Conservation (phyloP, 2,113 vertebrate genomes). For the Sinosuthora webbiana region DNA sequence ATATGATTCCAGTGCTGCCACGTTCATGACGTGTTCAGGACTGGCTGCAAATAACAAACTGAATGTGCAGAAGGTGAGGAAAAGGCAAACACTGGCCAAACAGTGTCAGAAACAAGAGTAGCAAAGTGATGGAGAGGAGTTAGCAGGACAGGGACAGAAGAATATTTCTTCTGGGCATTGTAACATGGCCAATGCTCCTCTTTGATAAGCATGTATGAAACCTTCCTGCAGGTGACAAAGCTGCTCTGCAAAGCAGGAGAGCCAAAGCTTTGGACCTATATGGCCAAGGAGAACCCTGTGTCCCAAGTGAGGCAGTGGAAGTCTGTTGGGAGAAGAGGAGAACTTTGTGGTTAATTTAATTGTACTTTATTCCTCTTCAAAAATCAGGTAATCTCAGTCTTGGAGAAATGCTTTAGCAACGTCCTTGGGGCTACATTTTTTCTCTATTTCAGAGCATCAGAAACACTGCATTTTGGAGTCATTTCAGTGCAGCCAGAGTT, state of each 20-base stretch:
- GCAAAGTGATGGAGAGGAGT: not conserved
- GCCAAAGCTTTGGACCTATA: not conserved
- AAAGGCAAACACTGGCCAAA: not conserved
- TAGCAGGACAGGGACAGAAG: not conserved
- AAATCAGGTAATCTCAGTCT: not conserved
- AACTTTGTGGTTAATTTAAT: not conserved
- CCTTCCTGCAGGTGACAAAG: not conserved
- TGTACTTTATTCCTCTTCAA: not conserved
- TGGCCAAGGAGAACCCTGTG: not conserved
- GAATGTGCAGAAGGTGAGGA: not conserved
- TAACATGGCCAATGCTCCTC: not conserved
- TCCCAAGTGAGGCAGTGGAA: not conserved
- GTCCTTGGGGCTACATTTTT: not conserved
- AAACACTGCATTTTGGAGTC: not conserved
- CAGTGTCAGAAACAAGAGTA: not conserved
- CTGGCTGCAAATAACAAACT: not conserved
- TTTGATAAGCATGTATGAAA: not conserved
- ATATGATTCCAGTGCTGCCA: accelerated
- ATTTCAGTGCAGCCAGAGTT: not conserved
- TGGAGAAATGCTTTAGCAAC: not conserved
- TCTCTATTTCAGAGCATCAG: not conserved
- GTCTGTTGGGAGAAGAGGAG: not conserved
- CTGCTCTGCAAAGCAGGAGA: not conserved
- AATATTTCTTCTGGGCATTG: not conserved
- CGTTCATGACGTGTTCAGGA: not conserved